Evolutionary conservation across 2,888 invertebrate species (phyloP).

Genomic region (Xanthorhoe spadicearia): DNA sequence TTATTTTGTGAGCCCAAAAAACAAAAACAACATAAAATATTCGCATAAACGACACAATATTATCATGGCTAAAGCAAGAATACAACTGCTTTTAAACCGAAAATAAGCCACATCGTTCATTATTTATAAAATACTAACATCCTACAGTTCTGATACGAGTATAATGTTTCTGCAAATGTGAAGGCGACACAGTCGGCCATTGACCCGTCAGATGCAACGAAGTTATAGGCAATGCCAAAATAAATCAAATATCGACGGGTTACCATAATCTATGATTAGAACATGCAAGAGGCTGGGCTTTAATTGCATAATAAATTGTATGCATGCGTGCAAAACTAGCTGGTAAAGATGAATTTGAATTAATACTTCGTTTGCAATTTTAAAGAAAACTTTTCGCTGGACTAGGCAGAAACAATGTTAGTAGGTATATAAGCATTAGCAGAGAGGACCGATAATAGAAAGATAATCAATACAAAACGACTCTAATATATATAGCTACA

Average conservation of each 20-base stretch:
- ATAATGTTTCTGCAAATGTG: neutral
- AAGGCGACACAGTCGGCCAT: slow-evolving; percentile 9
- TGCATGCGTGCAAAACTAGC: slow-evolving; percentile 31
- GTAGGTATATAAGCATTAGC: too few species aligned
- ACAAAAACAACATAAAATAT: too few species aligned
- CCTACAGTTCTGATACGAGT: neutral
- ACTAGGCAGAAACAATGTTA: too few species aligned
- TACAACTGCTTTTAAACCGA: neutral
- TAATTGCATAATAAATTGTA: slow-evolving; percentile 43
- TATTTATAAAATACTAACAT: slow-evolving; percentile 1
- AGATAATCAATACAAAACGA: too few species aligned
- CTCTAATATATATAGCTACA: too few species aligned
- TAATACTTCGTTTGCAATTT: neutral
- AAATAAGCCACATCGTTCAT: neutral
- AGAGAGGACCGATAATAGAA: too few species aligned
- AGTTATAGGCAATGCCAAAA: slow-evolving; percentile 18
- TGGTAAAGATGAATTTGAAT: neutral
- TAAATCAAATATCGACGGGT: slow-evolving; percentile 28
- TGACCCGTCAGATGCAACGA: slow-evolving; percentile 11
- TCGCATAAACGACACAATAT: too few species aligned
- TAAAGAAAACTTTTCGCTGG: too few species aligned
- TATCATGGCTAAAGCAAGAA: too few species aligned
- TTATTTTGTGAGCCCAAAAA: too few species aligned
- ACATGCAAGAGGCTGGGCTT: slow-evolving; percentile 36
- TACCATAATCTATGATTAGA: slow-evolving; percentile 27